Percentiles rank a stretch among this genome's conserved stretches.
These are phyloP conservation scores for Rapana venosa DNA, from an alignment of 2,888 invertebrate genomes.

Conservation along the genomic window DNA sequence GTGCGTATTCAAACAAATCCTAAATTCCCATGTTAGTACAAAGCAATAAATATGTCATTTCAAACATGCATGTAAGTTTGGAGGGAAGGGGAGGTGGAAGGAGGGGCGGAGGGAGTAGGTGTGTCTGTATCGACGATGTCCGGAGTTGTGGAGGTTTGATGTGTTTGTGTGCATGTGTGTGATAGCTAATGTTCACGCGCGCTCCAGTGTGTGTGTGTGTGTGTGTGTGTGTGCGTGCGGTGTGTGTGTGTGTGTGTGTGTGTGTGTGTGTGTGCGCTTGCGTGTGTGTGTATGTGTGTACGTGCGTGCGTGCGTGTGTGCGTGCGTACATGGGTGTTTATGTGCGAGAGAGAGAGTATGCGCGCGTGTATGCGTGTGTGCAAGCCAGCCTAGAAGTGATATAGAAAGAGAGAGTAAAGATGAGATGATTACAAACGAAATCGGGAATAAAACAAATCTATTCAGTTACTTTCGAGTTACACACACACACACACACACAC, in stretches of 20 bases:
- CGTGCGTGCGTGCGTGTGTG: neutral
- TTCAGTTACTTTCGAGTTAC: neutral
- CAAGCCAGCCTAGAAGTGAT: too few relatives aligned
- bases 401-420: too few relatives aligned
- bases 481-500: constrained; percentile 3
- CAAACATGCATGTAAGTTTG: too few relatives aligned
- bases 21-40: too few relatives aligned
- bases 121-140: neutral
- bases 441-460: too few relatives aligned
- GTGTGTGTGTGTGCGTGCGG: neutral
- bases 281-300: neutral
- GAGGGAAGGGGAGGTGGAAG: too few relatives aligned
- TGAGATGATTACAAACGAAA: too few relatives aligned
- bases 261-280: neutral
- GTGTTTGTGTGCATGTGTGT: neutral
- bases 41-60: too few relatives aligned
- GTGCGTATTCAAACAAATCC: neutral
- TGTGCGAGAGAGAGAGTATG: neutral
- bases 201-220: neutral
- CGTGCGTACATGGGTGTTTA: neutral
- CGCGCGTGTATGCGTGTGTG: too few relatives aligned
- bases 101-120: too few relatives aligned
- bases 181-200: neutral
- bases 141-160: neutral
- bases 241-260: neutral